Conservation (phyloP, 2,113 vertebrate genomes). For the Paracanthobrama guichenoti region DNA sequence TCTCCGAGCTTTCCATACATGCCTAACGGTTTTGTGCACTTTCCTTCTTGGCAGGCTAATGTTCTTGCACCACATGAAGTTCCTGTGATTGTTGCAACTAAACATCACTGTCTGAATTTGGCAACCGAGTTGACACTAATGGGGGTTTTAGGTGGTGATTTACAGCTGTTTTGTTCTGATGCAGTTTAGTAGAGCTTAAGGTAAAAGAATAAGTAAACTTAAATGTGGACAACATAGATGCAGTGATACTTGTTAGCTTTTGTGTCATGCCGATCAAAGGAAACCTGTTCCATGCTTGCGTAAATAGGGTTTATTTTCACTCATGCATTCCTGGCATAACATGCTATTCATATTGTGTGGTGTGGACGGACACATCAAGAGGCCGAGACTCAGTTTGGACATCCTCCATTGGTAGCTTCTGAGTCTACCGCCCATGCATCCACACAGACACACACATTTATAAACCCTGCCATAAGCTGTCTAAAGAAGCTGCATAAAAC, state of each 20-base stretch:
- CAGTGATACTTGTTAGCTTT: conserved; percentile 15
- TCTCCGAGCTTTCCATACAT: conserved; percentile 13
- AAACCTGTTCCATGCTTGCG: conserved; percentile 9
- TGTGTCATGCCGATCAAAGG: conserved; percentile 41
- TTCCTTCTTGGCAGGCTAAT: conserved; percentile 17
- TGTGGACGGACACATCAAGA: conserved; percentile 30
- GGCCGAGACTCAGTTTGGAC: conserved; percentile 14
- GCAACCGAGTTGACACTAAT: neutral
- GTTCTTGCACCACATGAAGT: neutral
- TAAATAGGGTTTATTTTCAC: conserved; percentile 40
- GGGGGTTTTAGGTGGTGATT: conserved; percentile 10
- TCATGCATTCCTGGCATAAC: conserved; percentile 36
- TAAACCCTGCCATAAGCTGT: neutral
- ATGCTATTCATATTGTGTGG: conserved; percentile 48
- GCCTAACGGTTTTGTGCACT: neutral
- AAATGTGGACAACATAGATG: neutral
- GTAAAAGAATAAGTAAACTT: neutral
- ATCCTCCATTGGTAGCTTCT: conserved; percentile 6
- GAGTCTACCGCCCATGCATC: conserved; percentile 4
- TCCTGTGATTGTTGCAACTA: conserved; percentile 14
- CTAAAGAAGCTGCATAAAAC: conserved; percentile 2
- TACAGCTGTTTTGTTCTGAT: conserved; percentile 25
- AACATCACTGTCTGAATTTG: conserved; percentile 32
- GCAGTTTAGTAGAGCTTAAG: neutral
- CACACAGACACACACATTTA: conserved; percentile 23